Percentiles rank a stretch among this genome's conserved stretches.
phyloP scores from a whole-genome alignment of 1,140 invertebrate genomes.

The Drosophila murphyi region DNA sequence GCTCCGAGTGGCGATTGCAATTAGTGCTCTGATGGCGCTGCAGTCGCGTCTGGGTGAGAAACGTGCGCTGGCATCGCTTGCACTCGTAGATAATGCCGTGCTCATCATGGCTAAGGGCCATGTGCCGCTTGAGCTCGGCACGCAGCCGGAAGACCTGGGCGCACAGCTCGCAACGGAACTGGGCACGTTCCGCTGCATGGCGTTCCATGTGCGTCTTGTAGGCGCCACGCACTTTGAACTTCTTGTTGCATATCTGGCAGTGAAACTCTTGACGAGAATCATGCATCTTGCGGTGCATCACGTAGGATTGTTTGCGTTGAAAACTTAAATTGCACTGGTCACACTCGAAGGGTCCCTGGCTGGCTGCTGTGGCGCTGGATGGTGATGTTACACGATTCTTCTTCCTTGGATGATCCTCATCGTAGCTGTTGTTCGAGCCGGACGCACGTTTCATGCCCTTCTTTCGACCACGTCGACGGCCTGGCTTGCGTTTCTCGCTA shows the following conservation, averaged over 20 bases:
- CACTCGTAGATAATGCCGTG: conserved; percentile 71
- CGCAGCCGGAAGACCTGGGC: conserved; percentile 63
- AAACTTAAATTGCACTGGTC: conserved; percentile 70
- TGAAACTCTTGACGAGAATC: conserved; percentile 85
- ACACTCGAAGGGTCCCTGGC: conserved; percentile 61
- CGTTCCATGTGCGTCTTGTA: conserved; percentile 84
- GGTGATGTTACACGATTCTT: conserved; percentile 23
- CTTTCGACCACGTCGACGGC: conserved; percentile 51
- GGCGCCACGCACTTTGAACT: conserved; percentile 82
- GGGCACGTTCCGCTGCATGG: conserved; percentile 72
- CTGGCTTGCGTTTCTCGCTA: conserved; percentile 57
- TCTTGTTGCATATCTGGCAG: conserved; percentile 82
- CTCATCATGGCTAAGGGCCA: conserved; percentile 71
- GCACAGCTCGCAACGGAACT: conserved; percentile 75
- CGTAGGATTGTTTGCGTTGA: conserved; percentile 84
- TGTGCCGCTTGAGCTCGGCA: conserved; percentile 71
- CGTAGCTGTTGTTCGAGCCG: conserved; percentile 16
- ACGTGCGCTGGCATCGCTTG: conserved; percentile 77
- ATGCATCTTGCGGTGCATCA: conserved; percentile 86
- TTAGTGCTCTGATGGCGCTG: conserved; percentile 67
- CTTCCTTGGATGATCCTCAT: conserved; percentile 50
- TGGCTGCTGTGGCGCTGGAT: not conserved
- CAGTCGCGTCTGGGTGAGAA: conserved; percentile 61
- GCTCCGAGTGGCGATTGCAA: conserved; percentile 52
- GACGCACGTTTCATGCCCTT: conserved; percentile 39